Percentiles rank a stretch among this genome's conserved stretches.
Evolutionary conservation across 92 coral and sea anemone species (phyloP).

Genomic region (Isaurus tuberculatus): DNA sequence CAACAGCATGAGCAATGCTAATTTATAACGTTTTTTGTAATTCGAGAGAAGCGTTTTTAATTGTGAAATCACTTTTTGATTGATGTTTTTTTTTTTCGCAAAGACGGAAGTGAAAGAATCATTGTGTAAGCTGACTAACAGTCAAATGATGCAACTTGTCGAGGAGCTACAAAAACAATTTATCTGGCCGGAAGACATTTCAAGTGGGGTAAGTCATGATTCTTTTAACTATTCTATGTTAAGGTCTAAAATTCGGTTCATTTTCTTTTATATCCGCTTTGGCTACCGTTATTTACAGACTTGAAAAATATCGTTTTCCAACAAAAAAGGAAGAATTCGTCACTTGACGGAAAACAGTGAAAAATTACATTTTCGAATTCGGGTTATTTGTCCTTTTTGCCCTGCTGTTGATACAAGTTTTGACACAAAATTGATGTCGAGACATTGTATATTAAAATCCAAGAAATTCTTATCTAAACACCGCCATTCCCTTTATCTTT

Average conservation of each 20-base stretch:
- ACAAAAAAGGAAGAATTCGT: too few relatives aligned
- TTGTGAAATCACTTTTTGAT: neutral
- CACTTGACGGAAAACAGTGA: too few relatives aligned
- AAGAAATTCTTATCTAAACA: too few relatives aligned
- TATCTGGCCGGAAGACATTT: constrained; percentile 53
- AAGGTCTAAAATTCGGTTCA: neutral
- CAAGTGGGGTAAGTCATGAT: constrained; percentile 25
- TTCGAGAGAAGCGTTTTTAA: neutral
- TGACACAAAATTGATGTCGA: too few relatives aligned
- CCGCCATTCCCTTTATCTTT: too few relatives aligned
- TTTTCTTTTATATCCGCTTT: too few relatives aligned
- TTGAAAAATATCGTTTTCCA: too few relatives aligned
- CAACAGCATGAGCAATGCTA: neutral
- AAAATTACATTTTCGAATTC: too few relatives aligned
- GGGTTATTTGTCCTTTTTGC: too few relatives aligned
- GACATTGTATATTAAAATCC: too few relatives aligned
- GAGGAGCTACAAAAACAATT: constrained; percentile 72
- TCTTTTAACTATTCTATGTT: neutral
- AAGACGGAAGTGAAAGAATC: constrained; percentile 73
- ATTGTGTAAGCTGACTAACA: constrained; percentile 63
- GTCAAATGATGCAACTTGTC: constrained; percentile 60
- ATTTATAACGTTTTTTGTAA: neutral
- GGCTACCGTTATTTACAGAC: too few relatives aligned
- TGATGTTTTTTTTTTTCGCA: neutral
- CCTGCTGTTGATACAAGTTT: too few relatives aligned